Evolutionary conservation across 1,140 invertebrate genomes (phyloP), one percentile per base, ranked within the genome.

Genomic region (Rhopalosiphum maidis): DNA sequence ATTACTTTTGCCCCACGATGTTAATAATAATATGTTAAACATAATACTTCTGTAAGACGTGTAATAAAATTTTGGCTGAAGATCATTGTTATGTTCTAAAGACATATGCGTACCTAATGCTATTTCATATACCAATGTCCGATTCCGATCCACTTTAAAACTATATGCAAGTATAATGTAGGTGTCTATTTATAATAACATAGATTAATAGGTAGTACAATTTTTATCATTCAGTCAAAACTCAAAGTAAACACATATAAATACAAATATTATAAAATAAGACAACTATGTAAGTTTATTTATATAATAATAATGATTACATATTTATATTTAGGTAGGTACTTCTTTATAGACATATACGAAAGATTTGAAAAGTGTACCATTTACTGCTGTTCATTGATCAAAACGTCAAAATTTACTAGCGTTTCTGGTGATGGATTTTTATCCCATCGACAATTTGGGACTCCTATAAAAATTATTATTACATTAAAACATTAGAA

Each of bases 391-490:
- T 6, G 4, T 91, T 91, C 68, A 6, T 91, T 5, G n/a, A 91
- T 82, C 18, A 91, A 91, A 23, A 91, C n/a, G 8, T 77, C 60
- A 91, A 91, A 91, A n/a, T 91, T 91, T 77, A 35, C 9, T 46
- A 91, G 35, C 7, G 90, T 43, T n/a, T 91, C 90, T 91, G 90
- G 60, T 68, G 90, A n/a, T 91, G 90, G 90, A 46, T 82, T 91
- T n/a, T 91, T 91, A 46, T 91, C 30, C 90, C 90, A 91, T 82
- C 30, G 23, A 35, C 43, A 82, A n/a, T 91, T 91, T 22, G 90
- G 90, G 1, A 91, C 48, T 82, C 90, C 90, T 91, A 51, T 9
- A 46, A 82, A 82, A 77, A 30, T 8, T 41, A 41, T 41, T 37
- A 86, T 25, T 86, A 30, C 1, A 30, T 30, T 41, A n/a, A 48